A percentile compares a stretch with the other conserved stretches of the same genome.
Conservation (phyloP, 2,113 vertebrate species). For the Climacteris rufus region DNA sequence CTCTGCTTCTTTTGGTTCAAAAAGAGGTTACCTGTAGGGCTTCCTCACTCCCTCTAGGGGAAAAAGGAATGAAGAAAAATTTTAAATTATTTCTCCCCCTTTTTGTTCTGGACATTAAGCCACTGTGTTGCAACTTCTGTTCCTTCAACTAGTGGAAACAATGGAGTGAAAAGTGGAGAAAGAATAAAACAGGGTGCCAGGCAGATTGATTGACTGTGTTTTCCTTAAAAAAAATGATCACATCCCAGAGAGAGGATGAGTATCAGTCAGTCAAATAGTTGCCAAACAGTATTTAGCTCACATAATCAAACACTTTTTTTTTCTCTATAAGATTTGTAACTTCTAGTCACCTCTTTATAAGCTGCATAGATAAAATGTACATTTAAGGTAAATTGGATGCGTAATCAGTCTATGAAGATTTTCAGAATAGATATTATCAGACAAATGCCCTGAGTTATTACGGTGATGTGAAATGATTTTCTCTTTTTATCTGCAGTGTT, state of each 20-base stretch:
- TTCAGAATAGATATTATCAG: not conserved
- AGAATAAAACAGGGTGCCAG: not conserved
- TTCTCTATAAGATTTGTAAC: not conserved
- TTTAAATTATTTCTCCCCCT: accelerated
- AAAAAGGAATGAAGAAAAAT: not conserved
- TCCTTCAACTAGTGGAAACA: not conserved
- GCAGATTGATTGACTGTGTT: not conserved
- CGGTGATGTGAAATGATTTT: not conserved
- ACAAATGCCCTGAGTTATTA: not conserved
- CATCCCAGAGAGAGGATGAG: not conserved
- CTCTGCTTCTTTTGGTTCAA: not conserved
- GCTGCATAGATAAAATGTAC: not conserved
- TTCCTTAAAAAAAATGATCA: not conserved
- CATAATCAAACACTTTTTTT: not conserved
- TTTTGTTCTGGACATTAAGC: not conserved
- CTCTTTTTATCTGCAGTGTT: not conserved
- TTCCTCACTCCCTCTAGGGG: accelerated
- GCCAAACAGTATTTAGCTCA: not conserved
- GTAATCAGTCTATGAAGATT: not conserved
- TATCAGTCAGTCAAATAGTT: not conserved
- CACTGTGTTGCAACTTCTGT: not conserved
- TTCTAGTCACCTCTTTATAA: not conserved
- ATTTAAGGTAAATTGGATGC: not conserved
- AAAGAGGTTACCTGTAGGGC: not conserved
- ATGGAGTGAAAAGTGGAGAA: not conserved